Percentiles rank a stretch among this genome's conserved stretches.
Evolutionary conservation across 2,113 vertebrate genomes (phyloP).

Genomic region (Dissostichus mawsoni): DNA sequence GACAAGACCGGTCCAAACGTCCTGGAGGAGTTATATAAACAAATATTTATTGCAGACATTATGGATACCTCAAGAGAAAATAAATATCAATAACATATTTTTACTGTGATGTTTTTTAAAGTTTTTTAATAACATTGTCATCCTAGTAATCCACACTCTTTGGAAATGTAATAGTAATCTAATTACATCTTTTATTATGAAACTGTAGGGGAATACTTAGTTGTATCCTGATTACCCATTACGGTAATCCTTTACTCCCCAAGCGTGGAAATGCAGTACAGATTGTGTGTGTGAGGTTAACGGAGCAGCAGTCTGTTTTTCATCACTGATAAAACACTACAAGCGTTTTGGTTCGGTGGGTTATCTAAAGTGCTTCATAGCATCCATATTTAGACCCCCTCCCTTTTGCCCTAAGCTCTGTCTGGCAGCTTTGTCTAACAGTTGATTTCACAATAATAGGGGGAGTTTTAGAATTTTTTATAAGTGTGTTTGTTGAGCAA

Average conservation of each 20-base stretch:
- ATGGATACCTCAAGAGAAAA: conserved; percentile 18
- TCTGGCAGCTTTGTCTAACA: not conserved
- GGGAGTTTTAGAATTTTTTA: not conserved
- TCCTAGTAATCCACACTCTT: no score
- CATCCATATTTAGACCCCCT: conserved; percentile 7
- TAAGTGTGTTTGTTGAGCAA: not conserved
- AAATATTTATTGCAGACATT: conserved; percentile 55
- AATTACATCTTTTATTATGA: no score
- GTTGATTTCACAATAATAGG: conserved; percentile 3
- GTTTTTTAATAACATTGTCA: no score
- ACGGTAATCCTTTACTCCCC: no score
- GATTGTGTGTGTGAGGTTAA: conserved; percentile 13
- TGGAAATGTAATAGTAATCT: no score
- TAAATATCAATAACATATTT: no score
- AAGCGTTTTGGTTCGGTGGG: conserved; percentile 27
- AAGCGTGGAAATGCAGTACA: conserved; percentile 10
- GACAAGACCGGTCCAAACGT: conserved; percentile 4
- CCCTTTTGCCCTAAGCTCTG: conserved; percentile 5
- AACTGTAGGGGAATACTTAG: no score
- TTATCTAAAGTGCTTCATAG: conserved; percentile 32
- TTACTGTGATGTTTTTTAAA: no score
- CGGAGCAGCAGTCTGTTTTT: conserved; percentile 37
- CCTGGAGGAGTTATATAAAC: conserved; percentile 21
- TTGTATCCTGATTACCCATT: no score
- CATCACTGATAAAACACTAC: conserved; percentile 41